phyloP scores from a whole-genome alignment of 2,113 vertebrate species.

The Carassius auratus region DNA sequence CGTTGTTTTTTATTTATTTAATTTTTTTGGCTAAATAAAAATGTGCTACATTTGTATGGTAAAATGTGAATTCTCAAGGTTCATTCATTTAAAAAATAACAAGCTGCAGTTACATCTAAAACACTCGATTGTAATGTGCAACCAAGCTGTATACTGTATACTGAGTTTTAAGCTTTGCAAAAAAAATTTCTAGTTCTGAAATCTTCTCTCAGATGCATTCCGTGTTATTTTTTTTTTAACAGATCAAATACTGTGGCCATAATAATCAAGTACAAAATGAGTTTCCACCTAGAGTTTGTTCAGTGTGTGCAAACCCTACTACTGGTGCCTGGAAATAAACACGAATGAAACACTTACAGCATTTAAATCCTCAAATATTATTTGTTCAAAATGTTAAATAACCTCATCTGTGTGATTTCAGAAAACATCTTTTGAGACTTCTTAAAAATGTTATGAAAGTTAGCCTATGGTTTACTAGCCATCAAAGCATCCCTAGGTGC shows the following conservation, averaged over 20 bases:
- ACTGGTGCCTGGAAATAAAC: not conserved
- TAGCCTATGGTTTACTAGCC: too few relatives aligned
- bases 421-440: not conserved
- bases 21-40: constrained; percentile 19
- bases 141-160: not conserved
- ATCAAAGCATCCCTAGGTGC: too few relatives aligned
- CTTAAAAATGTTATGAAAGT: not conserved
- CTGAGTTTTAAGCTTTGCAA: not conserved
- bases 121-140: not conserved
- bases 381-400: not conserved
- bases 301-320: not conserved
- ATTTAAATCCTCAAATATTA: not conserved
- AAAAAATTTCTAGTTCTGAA: too few relatives aligned
- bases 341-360: not conserved
- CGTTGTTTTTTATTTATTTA: not conserved
- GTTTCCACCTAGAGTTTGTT: not conserved
- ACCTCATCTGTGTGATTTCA: not conserved
- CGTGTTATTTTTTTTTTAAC: not conserved
- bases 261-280: not conserved
- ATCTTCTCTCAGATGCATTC: not conserved
- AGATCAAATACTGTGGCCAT: not conserved
- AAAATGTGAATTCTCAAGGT: not conserved
- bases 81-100: not conserved
- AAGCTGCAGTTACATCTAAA: constrained; percentile 3
- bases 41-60: constrained; percentile 16